Evolutionary conservation across 92 coral and sea anemone species (phyloP), one percentile per base, ranked within the genome.

Genomic region (Parazoanthus darwini): DNA sequence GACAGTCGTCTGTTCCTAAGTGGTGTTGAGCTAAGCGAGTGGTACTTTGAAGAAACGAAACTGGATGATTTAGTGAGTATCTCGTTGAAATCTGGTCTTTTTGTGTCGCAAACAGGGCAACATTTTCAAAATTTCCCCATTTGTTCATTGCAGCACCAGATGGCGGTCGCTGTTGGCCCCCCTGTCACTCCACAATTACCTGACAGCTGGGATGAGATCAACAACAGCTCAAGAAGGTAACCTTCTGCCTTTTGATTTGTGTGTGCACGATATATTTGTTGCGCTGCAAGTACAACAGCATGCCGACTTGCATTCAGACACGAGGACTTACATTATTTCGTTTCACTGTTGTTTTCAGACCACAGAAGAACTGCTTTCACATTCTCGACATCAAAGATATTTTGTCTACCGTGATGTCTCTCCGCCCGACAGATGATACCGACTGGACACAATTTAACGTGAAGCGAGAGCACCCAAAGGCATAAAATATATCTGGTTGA

Each of bases 1-100:
- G 98, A 97, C 85, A 95, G 93, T 11, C 81, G 89, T 20, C 90
- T 97, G 67, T 92, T 71, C 70, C 76, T 95, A 44, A 82, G 90
- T 82, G 96, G 93, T 86, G 67, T 48, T 23, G 88, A 67, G 54
- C 78, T 82, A 82, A 88, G 90, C n/a, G 91, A 92, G 0, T 97
- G 98, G 98, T 73, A 72, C 68, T 97, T 97, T 88, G 92, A 97
- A 89, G 99, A 97, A 66, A 89, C 94, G 42, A 97, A 97, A 79
- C 91, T 97, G 11, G 99, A 95, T 87, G 94, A 92, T 77, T 87
- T 91, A 82, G 99, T 97, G 79, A 85, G 97, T 89, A 44, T 16
- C 39, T 20, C 66, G 20, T n/a, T 82, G 26, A 18, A 82, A 8
- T 56, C 25, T 82, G 86, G 29, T 56, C 13, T 11, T 58, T 35